phyloP scores from a whole-genome alignment of 1,140 invertebrate species.

The Adelges cooleyi region DNA sequence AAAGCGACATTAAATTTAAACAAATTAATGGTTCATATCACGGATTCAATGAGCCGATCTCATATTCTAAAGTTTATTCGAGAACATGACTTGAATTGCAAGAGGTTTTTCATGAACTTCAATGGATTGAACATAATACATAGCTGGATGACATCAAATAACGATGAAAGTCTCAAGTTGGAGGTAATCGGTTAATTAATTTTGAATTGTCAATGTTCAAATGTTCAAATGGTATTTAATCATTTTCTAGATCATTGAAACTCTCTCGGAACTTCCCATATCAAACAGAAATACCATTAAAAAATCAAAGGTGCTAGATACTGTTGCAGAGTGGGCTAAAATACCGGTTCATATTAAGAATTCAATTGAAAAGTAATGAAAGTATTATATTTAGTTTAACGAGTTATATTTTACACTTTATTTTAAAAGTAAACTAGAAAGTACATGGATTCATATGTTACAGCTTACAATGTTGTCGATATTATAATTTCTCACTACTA shows the following conservation, averaged over 20 bases:
- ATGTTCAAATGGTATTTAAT: not conserved
- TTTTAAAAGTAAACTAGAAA: no score
- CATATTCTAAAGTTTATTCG: conserved; percentile 54
- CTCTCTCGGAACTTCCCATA: conserved; percentile 71
- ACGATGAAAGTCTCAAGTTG: not conserved
- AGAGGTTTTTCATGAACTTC: conserved; percentile 85
- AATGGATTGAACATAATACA: conserved; percentile 80
- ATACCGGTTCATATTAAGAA: conserved; percentile 13
- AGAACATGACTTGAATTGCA: conserved; percentile 63
- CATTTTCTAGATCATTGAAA: conserved; percentile 57
- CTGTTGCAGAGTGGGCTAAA: conserved; percentile 66
- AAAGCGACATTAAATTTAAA: conserved; percentile 70
- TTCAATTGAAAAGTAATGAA: not conserved
- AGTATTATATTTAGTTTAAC: no score
- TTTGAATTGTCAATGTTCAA: not conserved
- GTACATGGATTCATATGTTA: no score
- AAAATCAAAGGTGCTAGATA: conserved; percentile 75
- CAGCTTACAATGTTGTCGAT: no score
- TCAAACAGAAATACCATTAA: conserved; percentile 84
- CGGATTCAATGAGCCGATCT: conserved; percentile 59
- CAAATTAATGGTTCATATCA: conserved; percentile 81
- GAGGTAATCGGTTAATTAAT: conserved; percentile 3
- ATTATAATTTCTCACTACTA: no score
- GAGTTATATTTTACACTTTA: no score
- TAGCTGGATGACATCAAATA: conserved; percentile 60